These are phyloP conservation scores for Cantharis lateralis DNA, from an alignment of 2,888 invertebrate species.

Conservation along the genomic window DNA sequence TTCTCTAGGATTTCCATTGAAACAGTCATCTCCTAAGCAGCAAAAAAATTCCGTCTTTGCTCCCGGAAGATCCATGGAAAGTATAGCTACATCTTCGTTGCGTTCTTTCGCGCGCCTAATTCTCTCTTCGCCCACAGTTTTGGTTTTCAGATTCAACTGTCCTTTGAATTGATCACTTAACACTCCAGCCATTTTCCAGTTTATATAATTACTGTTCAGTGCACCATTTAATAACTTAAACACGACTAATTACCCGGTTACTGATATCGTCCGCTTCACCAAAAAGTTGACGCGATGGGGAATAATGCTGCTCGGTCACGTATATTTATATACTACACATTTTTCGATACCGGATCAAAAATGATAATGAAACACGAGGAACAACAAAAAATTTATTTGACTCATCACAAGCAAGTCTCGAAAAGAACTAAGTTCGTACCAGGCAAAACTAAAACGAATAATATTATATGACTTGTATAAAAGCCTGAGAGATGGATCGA, in stretches of 20 bases:
- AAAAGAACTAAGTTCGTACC: conserved; percentile 48
- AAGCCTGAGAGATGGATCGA: conserved; percentile 39
- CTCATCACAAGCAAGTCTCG: conserved; percentile 44
- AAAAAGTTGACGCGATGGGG: background rate
- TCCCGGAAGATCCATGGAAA: conserved; percentile 81
- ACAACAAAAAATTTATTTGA: conserved; percentile 31
- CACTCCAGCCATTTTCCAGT: conserved; percentile 70
- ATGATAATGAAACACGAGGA: background rate
- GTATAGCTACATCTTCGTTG: conserved; percentile 85
- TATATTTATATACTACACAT: background rate
- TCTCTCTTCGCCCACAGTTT: conserved; percentile 82
- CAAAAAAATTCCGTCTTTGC: conserved; percentile 77
- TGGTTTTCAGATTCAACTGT: conserved; percentile 71
- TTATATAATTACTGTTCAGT: background rate
- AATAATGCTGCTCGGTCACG: background rate
- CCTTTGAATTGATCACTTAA: conserved; percentile 79
- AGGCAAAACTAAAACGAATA: conserved; percentile 46
- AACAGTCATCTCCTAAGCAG: conserved; percentile 74
- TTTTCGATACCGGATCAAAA: background rate
- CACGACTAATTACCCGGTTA: background rate
- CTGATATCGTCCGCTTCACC: background rate
- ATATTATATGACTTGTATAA: conserved; percentile 41
- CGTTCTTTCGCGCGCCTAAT: conserved; percentile 79
- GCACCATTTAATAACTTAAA: background rate
- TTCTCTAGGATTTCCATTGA: conserved; percentile 76